Conservation (phyloP, 2,888 invertebrate genomes). For the Philaethria dido region DNA sequence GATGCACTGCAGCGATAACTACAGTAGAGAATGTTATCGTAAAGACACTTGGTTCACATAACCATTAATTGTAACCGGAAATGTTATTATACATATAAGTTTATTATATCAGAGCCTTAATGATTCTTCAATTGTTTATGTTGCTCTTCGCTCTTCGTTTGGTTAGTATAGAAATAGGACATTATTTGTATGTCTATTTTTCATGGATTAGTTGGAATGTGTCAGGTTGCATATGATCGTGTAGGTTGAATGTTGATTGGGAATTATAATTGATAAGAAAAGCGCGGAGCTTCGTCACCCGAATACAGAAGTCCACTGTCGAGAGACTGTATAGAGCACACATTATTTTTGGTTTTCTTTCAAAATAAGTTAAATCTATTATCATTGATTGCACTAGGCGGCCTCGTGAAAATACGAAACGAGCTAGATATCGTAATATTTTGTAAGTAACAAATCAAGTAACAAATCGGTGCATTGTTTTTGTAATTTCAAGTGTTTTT, state of each 20-base stretch:
- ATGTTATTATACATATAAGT: not conserved
- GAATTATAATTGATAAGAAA: not conserved
- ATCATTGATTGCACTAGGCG: too few species aligned
- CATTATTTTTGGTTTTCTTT: too few species aligned
- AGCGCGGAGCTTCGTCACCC: too few species aligned
- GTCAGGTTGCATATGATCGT: not conserved
- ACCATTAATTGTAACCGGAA: constrained; percentile 56
- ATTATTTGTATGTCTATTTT: not conserved
- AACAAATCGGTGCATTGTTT: too few species aligned
- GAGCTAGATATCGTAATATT: not conserved
- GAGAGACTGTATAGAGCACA: too few species aligned
- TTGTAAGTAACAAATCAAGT: not conserved
- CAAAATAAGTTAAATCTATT: too few species aligned
- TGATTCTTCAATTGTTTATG: not conserved
- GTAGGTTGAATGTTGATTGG: not conserved
- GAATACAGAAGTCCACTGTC: too few species aligned
- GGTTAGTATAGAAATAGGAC: not conserved
- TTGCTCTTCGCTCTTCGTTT: not conserved
- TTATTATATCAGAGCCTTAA: not conserved
- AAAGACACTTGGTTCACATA: constrained; percentile 74
- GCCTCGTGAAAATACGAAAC: not conserved
- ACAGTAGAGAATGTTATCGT: constrained; percentile 75
- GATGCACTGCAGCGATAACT: constrained; percentile 74
- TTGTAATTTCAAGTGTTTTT: too few species aligned
- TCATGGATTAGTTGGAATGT: not conserved